phyloP scores from a whole-genome alignment of 1,140 invertebrate genomes.

The Diabrotica undecimpunctata region DNA sequence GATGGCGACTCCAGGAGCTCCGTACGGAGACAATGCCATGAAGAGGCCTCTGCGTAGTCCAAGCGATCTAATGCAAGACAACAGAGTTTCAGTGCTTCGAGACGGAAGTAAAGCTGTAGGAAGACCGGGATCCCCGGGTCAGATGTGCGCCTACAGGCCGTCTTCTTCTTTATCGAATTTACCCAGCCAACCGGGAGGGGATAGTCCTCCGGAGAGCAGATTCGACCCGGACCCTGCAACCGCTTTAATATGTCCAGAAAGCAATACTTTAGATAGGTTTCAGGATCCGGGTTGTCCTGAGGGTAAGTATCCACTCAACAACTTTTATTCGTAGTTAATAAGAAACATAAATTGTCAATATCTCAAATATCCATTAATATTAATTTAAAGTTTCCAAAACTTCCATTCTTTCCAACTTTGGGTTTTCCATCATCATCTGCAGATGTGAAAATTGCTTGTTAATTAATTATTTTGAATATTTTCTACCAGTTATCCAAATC shows the following conservation, averaged over 20 bases:
- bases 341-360: not conserved
- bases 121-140: constrained; percentile 49
- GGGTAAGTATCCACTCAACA: constrained; percentile 40
- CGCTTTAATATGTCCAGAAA: constrained; percentile 43
- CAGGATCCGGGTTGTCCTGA: constrained; percentile 50
- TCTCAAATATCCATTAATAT: no score
- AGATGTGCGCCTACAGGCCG: constrained; percentile 41
- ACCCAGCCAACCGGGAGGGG: constrained; percentile 42
- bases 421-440: no score
- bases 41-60: constrained; percentile 51
- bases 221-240: constrained; percentile 45
- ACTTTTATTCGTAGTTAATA: not conserved
- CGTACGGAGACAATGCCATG: constrained; percentile 52
- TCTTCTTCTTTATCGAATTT: constrained; percentile 39
- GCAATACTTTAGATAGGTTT: constrained; percentile 39
- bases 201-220: constrained; percentile 39
- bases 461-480: no score
- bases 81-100: constrained; percentile 62
- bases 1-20: constrained; percentile 48
- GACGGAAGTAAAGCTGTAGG: constrained; percentile 55
- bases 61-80: constrained; percentile 51
- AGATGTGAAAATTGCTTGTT: no score
- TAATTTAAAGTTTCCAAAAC: no score
- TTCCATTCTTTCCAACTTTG: no score
- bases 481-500: no score